Percentiles rank a stretch among this genome's conserved stretches.
phyloP scores from a whole-genome alignment of 1,140 invertebrate species.

The Rhagoletis zephyria region DNA sequence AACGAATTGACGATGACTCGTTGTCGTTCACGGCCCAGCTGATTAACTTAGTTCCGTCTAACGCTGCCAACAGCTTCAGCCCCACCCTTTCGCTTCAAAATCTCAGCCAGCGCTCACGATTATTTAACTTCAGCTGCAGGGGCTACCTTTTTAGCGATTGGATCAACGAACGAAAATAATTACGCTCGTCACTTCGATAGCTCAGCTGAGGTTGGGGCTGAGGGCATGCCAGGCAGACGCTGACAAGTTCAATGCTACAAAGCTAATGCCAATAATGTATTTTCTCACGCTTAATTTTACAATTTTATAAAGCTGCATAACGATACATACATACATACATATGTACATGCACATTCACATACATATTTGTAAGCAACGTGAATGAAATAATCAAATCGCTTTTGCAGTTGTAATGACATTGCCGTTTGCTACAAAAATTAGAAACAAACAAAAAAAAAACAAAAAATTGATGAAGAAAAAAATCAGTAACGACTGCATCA shows the following conservation, averaged over 20 bases:
- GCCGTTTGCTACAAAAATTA: neutral
- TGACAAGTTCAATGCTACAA: constrained; percentile 39
- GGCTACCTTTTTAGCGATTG: neutral
- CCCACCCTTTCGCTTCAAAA: constrained; percentile 46
- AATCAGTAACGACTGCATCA: neutral
- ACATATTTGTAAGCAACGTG: neutral
- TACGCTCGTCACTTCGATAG: constrained; percentile 22
- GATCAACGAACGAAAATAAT: constrained; percentile 50
- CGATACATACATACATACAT: neutral
- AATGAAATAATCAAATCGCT: constrained; percentile 23
- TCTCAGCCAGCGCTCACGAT: constrained; percentile 10
- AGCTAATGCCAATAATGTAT: constrained; percentile 40
- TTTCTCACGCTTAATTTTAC: constrained; percentile 50
- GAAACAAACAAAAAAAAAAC: neutral
- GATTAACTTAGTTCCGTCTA: constrained; percentile 50
- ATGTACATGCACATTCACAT: neutral
- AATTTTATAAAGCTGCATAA: constrained; percentile 5
- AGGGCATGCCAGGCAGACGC: neutral
- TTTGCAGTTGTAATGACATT: constrained; percentile 10
- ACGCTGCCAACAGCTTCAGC: constrained; percentile 21
- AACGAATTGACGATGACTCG: constrained; percentile 32
- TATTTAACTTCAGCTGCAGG: neutral
- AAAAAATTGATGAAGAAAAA: neutral
- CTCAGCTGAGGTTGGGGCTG: neutral
- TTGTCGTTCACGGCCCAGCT: neutral